Conservation (phyloP, 1,140 invertebrate species). For the Bombyx mandarina region DNA sequence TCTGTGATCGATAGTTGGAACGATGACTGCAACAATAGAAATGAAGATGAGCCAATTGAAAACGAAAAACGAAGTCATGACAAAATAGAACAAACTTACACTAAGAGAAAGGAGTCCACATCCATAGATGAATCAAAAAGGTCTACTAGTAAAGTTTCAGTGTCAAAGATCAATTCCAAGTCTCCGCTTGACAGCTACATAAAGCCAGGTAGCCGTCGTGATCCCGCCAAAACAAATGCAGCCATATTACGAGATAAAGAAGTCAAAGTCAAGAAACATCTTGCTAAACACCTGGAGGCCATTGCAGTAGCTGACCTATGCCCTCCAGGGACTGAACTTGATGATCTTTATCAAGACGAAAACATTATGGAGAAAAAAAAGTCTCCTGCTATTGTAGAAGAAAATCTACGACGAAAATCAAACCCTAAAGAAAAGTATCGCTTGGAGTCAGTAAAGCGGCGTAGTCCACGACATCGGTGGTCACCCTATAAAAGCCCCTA, state of each 20-base stretch:
- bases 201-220: conserved; percentile 51
- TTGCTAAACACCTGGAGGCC: conserved; percentile 46
- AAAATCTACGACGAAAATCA: neutral
- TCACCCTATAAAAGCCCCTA: conserved; percentile 8
- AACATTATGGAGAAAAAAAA: conserved; percentile 10
- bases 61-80: no score
- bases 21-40: conserved; percentile 15
- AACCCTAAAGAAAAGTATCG: neutral
- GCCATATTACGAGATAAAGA: conserved; percentile 58
- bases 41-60: no score
- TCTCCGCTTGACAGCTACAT: conserved; percentile 37
- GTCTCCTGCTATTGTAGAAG: conserved; percentile 2
- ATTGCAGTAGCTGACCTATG: conserved; percentile 35
- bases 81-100: no score
- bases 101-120: no score
- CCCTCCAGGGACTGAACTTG: conserved; percentile 58
- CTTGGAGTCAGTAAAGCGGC: neutral
- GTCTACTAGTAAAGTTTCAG: no score
- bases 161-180: no score
- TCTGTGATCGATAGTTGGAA: conserved; percentile 61
- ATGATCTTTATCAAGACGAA: conserved; percentile 41
- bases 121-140: no score
- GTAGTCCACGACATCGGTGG: neutral
- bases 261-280: conserved; percentile 51
- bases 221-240: conserved; percentile 54